Conservation (phyloP, 2,797 vertebrate genomes). For the Bovichtus variegatus region DNA sequence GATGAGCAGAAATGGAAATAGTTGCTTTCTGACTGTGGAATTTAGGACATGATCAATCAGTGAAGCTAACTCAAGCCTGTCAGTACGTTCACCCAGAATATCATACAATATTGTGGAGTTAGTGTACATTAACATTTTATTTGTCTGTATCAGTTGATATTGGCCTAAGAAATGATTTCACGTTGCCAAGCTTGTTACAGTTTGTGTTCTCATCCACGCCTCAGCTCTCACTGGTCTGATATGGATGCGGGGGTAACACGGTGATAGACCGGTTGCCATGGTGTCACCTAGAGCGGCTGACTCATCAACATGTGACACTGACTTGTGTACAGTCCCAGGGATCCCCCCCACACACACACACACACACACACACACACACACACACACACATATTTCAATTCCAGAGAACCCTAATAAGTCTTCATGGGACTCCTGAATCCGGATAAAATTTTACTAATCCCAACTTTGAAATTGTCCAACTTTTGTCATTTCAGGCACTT, state of each 20-base stretch:
- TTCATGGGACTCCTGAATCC: conserved; percentile 6
- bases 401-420: not conserved
- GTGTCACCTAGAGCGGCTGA: conserved; percentile 34
- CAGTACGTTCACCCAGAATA: not conserved
- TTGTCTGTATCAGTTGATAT: not conserved
- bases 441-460: not conserved
- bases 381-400: not conserved
- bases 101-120: no score
- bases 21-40: conserved; percentile 15
- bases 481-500: conserved; percentile 42
- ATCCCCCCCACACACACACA: not conserved
- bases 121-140: not conserved
- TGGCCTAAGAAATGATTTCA: not conserved
- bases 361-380: no score
- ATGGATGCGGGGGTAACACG: not conserved
- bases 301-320: conserved; percentile 27
- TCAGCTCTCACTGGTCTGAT: not conserved
- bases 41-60: conserved; percentile 17
- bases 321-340: not conserved
- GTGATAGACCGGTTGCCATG: conserved; percentile 32
- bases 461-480: conserved; percentile 5
- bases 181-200: not conserved
- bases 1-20: conserved; percentile 27
- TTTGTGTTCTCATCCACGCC: not conserved
- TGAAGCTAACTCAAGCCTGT: conserved; percentile 9